Conservation (phyloP, 2,888 invertebrate species). For the Dexiosoma caninum region DNA sequence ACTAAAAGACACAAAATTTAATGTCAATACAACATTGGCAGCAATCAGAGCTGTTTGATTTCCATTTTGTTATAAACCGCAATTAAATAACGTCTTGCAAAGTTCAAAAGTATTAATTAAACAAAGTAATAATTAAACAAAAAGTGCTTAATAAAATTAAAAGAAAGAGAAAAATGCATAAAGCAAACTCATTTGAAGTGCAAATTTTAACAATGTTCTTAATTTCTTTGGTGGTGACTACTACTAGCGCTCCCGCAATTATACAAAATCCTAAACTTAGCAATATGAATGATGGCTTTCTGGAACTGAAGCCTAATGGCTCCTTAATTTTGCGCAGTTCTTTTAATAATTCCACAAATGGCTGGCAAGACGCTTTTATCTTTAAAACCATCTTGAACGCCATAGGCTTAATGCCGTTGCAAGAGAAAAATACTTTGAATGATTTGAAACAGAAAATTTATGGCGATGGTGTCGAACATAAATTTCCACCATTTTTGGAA, state of each 20-base stretch:
- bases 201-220: neutral
- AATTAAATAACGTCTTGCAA: neutral
- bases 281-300: slow-evolving; percentile 65
- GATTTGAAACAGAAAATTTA: slow-evolving; percentile 72
- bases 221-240: neutral
- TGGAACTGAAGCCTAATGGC: slow-evolving; percentile 71
- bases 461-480: slow-evolving; percentile 77
- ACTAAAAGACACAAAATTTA: slow-evolving; percentile 35
- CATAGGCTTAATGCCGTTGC: slow-evolving; percentile 60
- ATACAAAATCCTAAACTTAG: slow-evolving; percentile 44
- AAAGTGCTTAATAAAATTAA: neutral
- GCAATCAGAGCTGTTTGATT: slow-evolving; percentile 26
- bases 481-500: slow-evolving; percentile 84
- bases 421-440: slow-evolving; percentile 29
- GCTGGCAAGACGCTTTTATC: slow-evolving; percentile 65
- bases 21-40: slow-evolving; percentile 35
- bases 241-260: neutral
- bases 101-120: neutral
- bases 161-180: neutral
- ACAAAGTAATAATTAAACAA: neutral
- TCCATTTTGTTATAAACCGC: neutral
- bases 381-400: slow-evolving; percentile 68
- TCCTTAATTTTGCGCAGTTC: slow-evolving; percentile 66
- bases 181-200: neutral
- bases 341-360: slow-evolving; percentile 51